Conservation (phyloP, 2,797 vertebrate species). For the Phrynocephalus forsythii region DNA sequence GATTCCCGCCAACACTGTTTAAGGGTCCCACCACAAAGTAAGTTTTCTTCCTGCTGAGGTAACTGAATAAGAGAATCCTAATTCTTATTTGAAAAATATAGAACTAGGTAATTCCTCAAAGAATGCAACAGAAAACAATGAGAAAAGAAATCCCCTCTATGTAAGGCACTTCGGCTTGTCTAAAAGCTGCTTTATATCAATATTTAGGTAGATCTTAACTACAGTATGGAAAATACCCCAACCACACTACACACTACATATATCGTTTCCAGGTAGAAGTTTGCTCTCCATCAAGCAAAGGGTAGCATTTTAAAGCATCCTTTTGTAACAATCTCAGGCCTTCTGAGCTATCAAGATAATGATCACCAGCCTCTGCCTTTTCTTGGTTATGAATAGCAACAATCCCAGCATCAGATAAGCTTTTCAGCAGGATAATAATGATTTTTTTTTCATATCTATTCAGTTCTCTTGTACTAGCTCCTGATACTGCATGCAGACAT, state of each 20-base stretch:
- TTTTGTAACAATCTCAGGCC: background rate
- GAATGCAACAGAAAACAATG: background rate
- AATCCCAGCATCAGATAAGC: conserved; percentile 28
- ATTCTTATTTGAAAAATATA: background rate
- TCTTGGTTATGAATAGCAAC: conserved; percentile 34
- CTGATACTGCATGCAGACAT: conserved; percentile 40
- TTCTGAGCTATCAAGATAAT: conserved; percentile 11
- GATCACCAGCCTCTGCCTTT: conserved; percentile 25
- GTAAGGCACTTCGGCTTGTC: background rate
- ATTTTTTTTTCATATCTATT: conserved; percentile 39
- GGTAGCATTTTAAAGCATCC: background rate
- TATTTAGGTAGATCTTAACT: background rate
- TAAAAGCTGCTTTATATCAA: background rate
- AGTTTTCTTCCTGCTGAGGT: background rate
- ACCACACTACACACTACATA: background rate
- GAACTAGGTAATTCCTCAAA: background rate
- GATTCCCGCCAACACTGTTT: background rate
- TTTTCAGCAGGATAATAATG: conserved; percentile 10
- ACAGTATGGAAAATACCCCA: background rate
- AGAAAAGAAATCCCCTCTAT: background rate
- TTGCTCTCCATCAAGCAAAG: background rate
- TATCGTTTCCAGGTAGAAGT: conserved; percentile 3
- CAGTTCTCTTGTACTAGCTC: conserved; percentile 28
- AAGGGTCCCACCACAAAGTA: background rate
- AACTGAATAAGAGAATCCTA: background rate